Conservation (phyloP, 2,888 invertebrate genomes). For the Eudemis profundana region DNA sequence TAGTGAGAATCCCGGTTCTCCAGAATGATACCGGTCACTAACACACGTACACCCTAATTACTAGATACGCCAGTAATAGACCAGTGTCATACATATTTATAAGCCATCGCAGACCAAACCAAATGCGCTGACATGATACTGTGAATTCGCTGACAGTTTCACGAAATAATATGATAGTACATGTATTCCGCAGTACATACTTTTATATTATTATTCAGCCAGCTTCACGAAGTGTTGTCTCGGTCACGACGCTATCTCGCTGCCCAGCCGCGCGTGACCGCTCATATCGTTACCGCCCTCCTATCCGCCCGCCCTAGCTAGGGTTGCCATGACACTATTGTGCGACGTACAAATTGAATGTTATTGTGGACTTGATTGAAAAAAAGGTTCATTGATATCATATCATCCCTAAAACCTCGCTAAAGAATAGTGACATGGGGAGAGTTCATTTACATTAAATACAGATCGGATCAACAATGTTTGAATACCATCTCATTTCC, state of each 20-base stretch:
- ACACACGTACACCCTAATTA: no score
- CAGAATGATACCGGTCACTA: no score
- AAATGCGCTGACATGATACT: no score
- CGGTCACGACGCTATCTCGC: conserved; percentile 60
- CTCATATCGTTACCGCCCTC: conserved; percentile 69
- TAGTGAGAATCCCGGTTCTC: no score
- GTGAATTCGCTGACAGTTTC: not conserved
- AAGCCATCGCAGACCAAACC: no score
- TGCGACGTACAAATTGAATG: conserved; percentile 14
- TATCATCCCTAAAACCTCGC: not conserved
- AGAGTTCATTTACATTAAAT: not conserved
- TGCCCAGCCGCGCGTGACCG: conserved; percentile 73
- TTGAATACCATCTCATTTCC: not conserved
- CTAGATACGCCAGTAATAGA: no score
- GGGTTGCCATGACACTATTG: conserved; percentile 13
- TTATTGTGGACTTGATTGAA: conserved; percentile 22
- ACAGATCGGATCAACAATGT: not conserved
- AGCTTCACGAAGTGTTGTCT: conserved; percentile 51
- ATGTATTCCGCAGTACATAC: not conserved
- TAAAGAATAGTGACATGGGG: not conserved
- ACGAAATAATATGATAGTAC: not conserved
- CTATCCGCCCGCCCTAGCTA: conserved; percentile 38
- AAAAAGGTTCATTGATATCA: not conserved
- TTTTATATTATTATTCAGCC: conserved; percentile 35
- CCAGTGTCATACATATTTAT: no score